Percentiles rank a stretch among this genome's conserved stretches.
These are phyloP conservation scores for Dynastes tityus DNA, from an alignment of 2,888 invertebrate genomes.

Conservation along the genomic window DNA sequence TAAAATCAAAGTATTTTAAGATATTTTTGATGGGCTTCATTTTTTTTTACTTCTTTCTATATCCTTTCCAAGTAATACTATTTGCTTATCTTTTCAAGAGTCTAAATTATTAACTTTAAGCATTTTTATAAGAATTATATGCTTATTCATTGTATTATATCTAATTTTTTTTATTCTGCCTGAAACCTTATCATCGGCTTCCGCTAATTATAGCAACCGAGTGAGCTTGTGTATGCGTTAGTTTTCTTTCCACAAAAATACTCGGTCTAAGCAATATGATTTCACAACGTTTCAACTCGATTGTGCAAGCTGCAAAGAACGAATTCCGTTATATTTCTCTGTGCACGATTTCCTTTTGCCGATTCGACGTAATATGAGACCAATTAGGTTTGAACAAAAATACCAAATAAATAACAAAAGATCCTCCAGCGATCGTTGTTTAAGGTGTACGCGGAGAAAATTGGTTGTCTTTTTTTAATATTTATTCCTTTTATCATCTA, in stretches of 20 bases:
- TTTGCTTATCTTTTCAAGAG: too few relatives aligned
- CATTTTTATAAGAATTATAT: neutral
- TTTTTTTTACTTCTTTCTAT: too few relatives aligned
- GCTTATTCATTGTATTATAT: too few relatives aligned
- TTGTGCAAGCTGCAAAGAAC: neutral
- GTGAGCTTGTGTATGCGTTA: neutral
- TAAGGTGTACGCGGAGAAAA: neutral
- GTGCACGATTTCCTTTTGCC: neutral
- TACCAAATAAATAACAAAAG: neutral
- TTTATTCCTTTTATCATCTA: neutral
- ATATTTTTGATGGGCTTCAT: too few relatives aligned
- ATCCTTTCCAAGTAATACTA: too few relatives aligned
- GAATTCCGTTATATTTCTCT: slow-evolving; percentile 2
- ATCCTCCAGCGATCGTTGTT: neutral
- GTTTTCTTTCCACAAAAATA: neutral
- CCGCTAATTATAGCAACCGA: neutral
- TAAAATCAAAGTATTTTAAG: too few relatives aligned
- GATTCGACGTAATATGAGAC: neutral
- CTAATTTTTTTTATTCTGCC: neutral
- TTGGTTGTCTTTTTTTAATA: neutral
- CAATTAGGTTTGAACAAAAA: neutral
- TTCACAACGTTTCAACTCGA: neutral
- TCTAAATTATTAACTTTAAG: too few relatives aligned
- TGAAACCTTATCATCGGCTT: neutral
- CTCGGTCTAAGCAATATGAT: neutral